phyloP scores from a whole-genome alignment of 2,888 invertebrate genomes.

The Prostheceraeus crozeri region DNA sequence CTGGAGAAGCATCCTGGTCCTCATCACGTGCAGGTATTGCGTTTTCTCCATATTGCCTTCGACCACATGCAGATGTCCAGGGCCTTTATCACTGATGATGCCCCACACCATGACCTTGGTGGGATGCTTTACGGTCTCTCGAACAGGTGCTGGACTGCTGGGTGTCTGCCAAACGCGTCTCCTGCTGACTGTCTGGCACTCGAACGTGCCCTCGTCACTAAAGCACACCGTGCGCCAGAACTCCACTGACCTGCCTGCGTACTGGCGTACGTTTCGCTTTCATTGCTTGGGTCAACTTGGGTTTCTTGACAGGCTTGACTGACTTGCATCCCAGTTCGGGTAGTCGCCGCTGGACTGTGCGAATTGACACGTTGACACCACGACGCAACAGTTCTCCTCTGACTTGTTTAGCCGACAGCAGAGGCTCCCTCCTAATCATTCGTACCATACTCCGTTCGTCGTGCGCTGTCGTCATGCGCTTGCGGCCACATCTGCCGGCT shows the following conservation, averaged over 20 bases:
- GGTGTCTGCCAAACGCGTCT: slow-evolving; percentile 25
- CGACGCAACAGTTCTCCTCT: slow-evolving; percentile 10
- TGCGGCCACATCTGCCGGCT: too few relatives aligned
- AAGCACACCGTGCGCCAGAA: slow-evolving; percentile 30
- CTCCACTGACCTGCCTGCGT: background rate
- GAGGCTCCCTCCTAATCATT: too few relatives aligned
- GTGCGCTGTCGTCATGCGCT: too few relatives aligned
- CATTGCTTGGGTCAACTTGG: slow-evolving; percentile 14
- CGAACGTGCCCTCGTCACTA: slow-evolving; percentile 16
- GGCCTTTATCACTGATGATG: too few relatives aligned
- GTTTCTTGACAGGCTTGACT: slow-evolving; percentile 7
- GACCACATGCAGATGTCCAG: too few relatives aligned
- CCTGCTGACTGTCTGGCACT: slow-evolving; percentile 22
- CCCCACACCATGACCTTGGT: too few relatives aligned
- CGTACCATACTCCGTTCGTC: too few relatives aligned
- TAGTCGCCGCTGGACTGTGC: slow-evolving; percentile 20
- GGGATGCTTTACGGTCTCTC: too few relatives aligned
- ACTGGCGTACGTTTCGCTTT: slow-evolving; percentile 20
- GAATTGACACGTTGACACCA: slow-evolving; percentile 9
- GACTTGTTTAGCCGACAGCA: too few relatives aligned
- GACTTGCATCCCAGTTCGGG: slow-evolving; percentile 14
- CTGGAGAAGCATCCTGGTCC: slow-evolving; percentile 1
- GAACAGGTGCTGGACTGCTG: background rate
- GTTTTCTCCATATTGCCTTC: too few relatives aligned
- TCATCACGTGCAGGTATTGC: too few relatives aligned